Base-by-base conservation (phyloP, 2,888 invertebrate species). In the Elmis aenea region DNA sequence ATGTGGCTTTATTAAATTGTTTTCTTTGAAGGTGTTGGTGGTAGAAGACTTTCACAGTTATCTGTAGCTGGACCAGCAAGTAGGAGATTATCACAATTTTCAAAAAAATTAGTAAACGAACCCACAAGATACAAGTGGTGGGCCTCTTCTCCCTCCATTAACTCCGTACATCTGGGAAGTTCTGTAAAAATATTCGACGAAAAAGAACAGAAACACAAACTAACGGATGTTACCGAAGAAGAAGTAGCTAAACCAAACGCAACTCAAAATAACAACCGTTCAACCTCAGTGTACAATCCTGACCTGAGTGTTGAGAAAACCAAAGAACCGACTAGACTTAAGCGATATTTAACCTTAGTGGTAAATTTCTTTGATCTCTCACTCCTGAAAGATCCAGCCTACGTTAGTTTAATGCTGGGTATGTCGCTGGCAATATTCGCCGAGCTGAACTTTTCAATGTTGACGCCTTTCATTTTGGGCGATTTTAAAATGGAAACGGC, bases 401-500 rank as follows among this genome's bases (percentile, higher is more conserved):
- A 81, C 55, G 72, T 82, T 1, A 83, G 77, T 51, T 77, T 83
- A 43, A 72, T 81, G 68, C 38, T 81, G 26, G 83, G 83, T 9
- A 66, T 83, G 59, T 79, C 83, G 0, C 59, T 83, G 18, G 82
- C 81, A 1, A 71, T 80, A 4, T 79, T 81, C 52, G 80, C 80
- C 0, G 84, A 84, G 58, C 71, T 79, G 0, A 83, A 82, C 54
- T 84, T 84, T 56, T 77, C 81, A 0, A 57, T 80, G 8, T 54
- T 83, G 27, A 71, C 79, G 3, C 82, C 83, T 2, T 77, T 83
- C 27, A 82, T 84, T 38, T 62, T 84, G 10, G 71, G 69, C 24
- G 83, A 83, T 48, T 75, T 78, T 66, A 59, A 71, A 12, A 74
- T 81, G 50, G 65, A 69, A 16, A 80, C 74, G 0, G 54, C 67